Conservation (phyloP, 2,797 vertebrate genomes). For the Avahi laniger region DNA sequence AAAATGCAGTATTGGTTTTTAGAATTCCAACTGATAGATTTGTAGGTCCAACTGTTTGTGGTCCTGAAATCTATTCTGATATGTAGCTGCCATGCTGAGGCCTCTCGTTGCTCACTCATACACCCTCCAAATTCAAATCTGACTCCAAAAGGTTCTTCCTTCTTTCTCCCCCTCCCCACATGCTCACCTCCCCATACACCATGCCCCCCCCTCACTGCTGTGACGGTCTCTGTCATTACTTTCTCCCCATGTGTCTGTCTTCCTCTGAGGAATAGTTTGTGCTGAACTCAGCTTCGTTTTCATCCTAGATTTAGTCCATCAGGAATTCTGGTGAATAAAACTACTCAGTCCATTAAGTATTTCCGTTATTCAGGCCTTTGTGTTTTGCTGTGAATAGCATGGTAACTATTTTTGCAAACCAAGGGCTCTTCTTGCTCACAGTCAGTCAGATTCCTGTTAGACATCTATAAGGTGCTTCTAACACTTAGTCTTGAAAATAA, state of each 20-base stretch:
- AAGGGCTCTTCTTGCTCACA: background rate
- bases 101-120: background rate
- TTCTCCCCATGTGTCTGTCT: background rate
- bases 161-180: background rate
- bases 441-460: background rate
- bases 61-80: background rate
- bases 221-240: background rate
- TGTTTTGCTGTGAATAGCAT: background rate
- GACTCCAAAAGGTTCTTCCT: background rate
- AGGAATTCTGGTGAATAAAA: background rate
- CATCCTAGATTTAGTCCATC: background rate
- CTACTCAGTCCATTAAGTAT: background rate
- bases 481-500: background rate
- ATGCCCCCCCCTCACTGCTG: too few relatives aligned
- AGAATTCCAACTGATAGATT: background rate
- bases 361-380: background rate
- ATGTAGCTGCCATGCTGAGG: background rate
- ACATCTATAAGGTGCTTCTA: background rate
- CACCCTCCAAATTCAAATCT: background rate
- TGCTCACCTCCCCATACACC: background rate
- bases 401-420: background rate
- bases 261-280: background rate
- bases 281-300: background rate
- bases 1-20: background rate
- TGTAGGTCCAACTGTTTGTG: background rate